A percentile compares a stretch with the other conserved stretches of the same genome.
Evolutionary conservation across 2,797 vertebrate species (phyloP).

Genomic region (Danio jaintianensis): DNA sequence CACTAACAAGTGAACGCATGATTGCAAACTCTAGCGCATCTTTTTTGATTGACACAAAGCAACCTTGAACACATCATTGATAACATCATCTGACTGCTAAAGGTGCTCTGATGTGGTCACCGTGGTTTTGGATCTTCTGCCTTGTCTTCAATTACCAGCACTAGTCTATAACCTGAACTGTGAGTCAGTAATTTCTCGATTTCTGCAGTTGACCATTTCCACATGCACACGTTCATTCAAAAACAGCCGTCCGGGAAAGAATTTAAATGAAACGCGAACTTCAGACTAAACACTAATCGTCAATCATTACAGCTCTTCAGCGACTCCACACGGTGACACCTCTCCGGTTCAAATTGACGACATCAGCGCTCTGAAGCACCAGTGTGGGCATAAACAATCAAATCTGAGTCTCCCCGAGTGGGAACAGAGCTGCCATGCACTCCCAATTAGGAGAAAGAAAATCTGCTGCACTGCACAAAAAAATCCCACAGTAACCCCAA

Average conservation of each 20-base stretch:
- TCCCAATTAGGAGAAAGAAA: slow-evolving; percentile 62
- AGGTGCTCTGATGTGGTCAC: slow-evolving; percentile 29
- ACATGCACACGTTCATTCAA: slow-evolving; percentile 22
- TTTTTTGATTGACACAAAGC: slow-evolving; percentile 15
- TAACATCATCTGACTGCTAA: slow-evolving; percentile 19
- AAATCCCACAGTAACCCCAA: slow-evolving; percentile 75
- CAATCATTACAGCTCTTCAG: slow-evolving; percentile 20
- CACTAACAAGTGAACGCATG: slow-evolving; percentile 18
- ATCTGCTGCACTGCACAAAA: slow-evolving; percentile 70
- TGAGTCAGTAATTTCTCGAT: slow-evolving; percentile 32
- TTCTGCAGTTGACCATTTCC: slow-evolving; percentile 40
- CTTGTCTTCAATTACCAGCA: slow-evolving; percentile 21
- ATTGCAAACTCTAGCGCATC: slow-evolving; percentile 1
- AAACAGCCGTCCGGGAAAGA: not conserved
- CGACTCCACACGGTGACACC: slow-evolving; percentile 18
- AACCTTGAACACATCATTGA: slow-evolving; percentile 12
- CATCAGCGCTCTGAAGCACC: slow-evolving; percentile 52
- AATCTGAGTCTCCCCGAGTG: slow-evolving; percentile 54
- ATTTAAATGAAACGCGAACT: slow-evolving; percentile 29
- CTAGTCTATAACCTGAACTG: slow-evolving; percentile 29
- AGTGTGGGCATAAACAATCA: slow-evolving; percentile 34
- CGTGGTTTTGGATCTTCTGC: slow-evolving; percentile 14
- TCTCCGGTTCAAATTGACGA: slow-evolving; percentile 22
- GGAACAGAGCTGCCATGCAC: slow-evolving; percentile 62
- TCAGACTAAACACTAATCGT: slow-evolving; percentile 23